Conservation (phyloP, 2,888 invertebrate genomes). For the Agrotis exclamationis region DNA sequence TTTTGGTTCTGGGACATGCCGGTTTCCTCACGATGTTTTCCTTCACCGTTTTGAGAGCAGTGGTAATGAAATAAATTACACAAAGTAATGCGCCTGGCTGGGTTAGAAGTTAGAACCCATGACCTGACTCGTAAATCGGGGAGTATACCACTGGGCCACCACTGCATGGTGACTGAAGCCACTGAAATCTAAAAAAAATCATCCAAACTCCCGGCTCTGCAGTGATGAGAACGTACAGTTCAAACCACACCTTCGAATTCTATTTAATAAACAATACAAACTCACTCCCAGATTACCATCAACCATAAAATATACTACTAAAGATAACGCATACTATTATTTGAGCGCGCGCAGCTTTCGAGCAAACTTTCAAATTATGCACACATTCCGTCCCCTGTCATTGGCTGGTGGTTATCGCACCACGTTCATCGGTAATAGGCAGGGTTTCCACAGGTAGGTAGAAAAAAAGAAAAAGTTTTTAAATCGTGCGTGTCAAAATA, state of each 20-base stretch:
- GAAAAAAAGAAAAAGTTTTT: background rate
- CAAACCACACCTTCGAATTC: background rate
- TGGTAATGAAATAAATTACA: no score
- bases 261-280: conserved; percentile 15
- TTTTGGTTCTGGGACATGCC: no score
- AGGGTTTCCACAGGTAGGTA: conserved; percentile 35
- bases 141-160: no score
- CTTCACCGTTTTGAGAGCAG: no score
- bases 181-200: no score
- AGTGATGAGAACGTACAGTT: no score
- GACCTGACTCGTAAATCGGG: no score
- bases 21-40: no score
- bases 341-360: conserved; percentile 28
- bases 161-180: no score
- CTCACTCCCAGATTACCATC: conserved; percentile 14
- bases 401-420: conserved; percentile 35
- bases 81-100: no score
- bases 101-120: no score
- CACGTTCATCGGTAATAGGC: conserved; percentile 40
- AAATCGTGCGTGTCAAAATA: background rate
- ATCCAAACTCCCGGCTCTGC: no score
- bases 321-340: conserved; percentile 15
- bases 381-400: conserved; percentile 47
- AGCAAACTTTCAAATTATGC: conserved; percentile 53
- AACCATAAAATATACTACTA: conserved; percentile 24